These are phyloP conservation scores for Chirona hameri DNA, from an alignment of 2,888 invertebrate genomes.

Conservation along the genomic window DNA sequence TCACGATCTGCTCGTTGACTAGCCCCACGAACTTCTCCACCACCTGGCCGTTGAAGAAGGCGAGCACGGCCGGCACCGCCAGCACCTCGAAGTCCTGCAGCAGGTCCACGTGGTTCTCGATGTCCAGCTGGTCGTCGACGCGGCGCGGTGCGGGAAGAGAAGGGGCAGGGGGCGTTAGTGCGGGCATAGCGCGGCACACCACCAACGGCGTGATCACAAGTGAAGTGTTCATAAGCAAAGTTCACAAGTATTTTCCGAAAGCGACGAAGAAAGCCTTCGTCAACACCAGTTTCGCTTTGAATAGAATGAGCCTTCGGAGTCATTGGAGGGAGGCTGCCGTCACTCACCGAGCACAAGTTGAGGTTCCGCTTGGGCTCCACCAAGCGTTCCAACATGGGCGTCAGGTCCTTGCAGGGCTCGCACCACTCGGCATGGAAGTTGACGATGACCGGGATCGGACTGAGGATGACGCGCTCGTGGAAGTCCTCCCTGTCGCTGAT, in stretches of 20 bases:
- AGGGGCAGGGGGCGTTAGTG: too few species aligned
- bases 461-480: slow-evolving; percentile 23
- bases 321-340: too few species aligned
- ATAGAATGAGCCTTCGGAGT: too few species aligned
- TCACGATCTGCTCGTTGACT: slow-evolving; percentile 22
- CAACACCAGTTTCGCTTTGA: too few species aligned
- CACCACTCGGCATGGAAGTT: slow-evolving; percentile 27
- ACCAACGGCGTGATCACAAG: too few species aligned
- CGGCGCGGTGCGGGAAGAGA: too few species aligned
- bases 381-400: slow-evolving; percentile 6
- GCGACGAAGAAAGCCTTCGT: not conserved
- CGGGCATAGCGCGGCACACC: too few species aligned
- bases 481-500: slow-evolving; percentile 9
- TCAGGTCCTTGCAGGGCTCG: slow-evolving; percentile 25
- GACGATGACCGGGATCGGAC: slow-evolving; percentile 12
- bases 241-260: not conserved
- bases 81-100: slow-evolving; percentile 26
- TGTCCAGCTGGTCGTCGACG: slow-evolving; percentile 27
- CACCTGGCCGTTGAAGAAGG: slow-evolving; percentile 25
- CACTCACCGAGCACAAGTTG: not conserved
- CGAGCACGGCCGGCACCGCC: slow-evolving; percentile 22
- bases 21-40: slow-evolving; percentile 23
- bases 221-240: too few species aligned
- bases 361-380: not conserved
- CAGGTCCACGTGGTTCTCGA: slow-evolving; percentile 27